phyloP scores from a whole-genome alignment of 2,888 invertebrate species.

The Orchesella flavescens region DNA sequence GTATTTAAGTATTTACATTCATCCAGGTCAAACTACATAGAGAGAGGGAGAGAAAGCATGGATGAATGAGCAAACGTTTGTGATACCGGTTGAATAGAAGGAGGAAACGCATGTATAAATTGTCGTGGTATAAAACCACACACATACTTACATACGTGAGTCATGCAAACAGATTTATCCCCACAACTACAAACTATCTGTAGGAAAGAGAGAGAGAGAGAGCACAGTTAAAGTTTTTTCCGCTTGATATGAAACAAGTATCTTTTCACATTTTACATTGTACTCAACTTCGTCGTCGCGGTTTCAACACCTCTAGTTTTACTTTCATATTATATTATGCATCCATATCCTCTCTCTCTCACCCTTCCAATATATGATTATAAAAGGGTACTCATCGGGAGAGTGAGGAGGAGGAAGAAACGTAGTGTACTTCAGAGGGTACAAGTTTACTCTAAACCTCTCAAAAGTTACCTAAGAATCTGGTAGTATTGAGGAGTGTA shows the following conservation, averaged over 20 bases:
- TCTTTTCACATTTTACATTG: neutral
- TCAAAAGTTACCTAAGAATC: neutral
- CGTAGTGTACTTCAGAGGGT: neutral
- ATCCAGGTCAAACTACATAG: conserved; percentile 33
- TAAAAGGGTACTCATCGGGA: neutral
- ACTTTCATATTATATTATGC: neutral
- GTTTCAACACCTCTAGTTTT: conserved; percentile 11
- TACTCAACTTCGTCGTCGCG: neutral
- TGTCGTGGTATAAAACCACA: conserved; percentile 34
- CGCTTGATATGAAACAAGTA: neutral
- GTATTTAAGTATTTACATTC: conserved; percentile 40
- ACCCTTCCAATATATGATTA: too few relatives aligned
- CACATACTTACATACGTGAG: neutral
- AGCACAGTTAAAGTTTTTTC: too few relatives aligned
- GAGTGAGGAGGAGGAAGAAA: neutral
- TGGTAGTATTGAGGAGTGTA: neutral
- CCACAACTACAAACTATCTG: too few relatives aligned
- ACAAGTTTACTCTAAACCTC: neutral
- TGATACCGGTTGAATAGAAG: neutral
- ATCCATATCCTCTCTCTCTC: neutral
- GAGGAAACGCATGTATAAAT: conserved; percentile 46
- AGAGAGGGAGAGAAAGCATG: neutral
- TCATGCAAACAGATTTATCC: neutral
- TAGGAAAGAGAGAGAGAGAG: too few relatives aligned
- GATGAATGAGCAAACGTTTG: conserved; percentile 1